These are phyloP conservation scores for Tor tambroides DNA, from an alignment of 2,113 vertebrate genomes.

Conservation along the genomic window DNA sequence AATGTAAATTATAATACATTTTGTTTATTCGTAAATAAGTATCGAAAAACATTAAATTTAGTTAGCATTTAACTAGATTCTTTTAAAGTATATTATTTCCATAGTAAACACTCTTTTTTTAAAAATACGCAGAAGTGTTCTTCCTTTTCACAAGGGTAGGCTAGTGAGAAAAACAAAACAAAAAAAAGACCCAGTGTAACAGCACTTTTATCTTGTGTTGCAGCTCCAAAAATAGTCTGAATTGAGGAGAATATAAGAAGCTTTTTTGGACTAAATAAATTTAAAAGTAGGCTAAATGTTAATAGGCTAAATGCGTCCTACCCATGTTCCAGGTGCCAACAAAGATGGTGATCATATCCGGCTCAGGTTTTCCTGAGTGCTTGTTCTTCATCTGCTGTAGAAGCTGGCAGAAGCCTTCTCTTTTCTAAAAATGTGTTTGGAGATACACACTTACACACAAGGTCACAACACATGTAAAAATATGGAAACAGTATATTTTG, in stretches of 20 bases:
- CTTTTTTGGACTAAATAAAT: background rate
- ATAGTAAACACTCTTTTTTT: background rate
- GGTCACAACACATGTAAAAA: background rate
- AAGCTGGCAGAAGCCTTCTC: slow-evolving; percentile 97
- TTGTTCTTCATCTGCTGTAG: slow-evolving; percentile 99
- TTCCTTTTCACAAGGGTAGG: background rate
- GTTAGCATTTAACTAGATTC: background rate
- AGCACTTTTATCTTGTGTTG: background rate
- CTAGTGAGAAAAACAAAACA: background rate
- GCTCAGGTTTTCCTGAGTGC: slow-evolving; percentile 92
- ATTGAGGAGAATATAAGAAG: background rate
- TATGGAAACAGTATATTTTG: background rate
- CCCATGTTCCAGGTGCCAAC: slow-evolving; percentile 99
- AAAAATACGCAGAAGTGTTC: background rate
- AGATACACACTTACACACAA: slow-evolving; percentile 13
- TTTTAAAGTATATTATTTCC: background rate
- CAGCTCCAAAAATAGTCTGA: background rate
- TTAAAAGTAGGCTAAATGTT: background rate
- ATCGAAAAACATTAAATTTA: background rate
- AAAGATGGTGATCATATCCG: slow-evolving; percentile 97
- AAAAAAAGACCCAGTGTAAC: background rate
- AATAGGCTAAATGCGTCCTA: slow-evolving; percentile 65
- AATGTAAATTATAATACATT: background rate
- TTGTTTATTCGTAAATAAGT: too few species aligned
- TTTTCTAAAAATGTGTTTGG: slow-evolving; percentile 79